A percentile compares a stretch with the other conserved stretches of the same genome.
Evolutionary conservation across 2,888 invertebrate species (phyloP).

Genomic region (Podotricha telesiphe): DNA sequence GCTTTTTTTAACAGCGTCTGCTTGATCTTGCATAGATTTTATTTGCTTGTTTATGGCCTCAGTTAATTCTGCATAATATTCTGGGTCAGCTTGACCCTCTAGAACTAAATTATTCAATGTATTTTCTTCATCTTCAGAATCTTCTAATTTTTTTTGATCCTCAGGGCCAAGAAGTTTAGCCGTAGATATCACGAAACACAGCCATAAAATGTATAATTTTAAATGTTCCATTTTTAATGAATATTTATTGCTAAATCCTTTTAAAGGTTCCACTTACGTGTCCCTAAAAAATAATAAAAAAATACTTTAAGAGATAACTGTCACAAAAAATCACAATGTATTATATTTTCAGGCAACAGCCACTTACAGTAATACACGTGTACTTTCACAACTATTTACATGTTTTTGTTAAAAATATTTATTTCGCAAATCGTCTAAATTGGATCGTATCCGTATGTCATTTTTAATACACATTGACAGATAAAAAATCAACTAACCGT

Average conservation of each 20-base stretch:
- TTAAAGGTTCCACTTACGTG: conserved; percentile 71
- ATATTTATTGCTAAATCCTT: conserved; percentile 47
- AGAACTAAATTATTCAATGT: conserved; percentile 52
- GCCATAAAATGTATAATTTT: conserved; percentile 57
- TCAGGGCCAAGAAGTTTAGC: conserved; percentile 72
- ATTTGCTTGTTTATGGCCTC: conserved; percentile 67
- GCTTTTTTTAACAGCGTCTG: conserved; percentile 62
- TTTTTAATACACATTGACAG: conserved; percentile 18
- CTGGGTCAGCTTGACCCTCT: conserved; percentile 49
- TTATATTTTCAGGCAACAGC: conserved; percentile 34
- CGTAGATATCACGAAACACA: conserved; percentile 60
- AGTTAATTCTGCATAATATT: conserved; percentile 62
- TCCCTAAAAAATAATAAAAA: conserved; percentile 53
- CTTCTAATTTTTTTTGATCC: conserved; percentile 54
- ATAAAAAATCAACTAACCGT: conserved; percentile 7
- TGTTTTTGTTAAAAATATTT: conserved; percentile 42
- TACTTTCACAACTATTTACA: conserved; percentile 39
- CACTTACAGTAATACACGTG: conserved; percentile 52
- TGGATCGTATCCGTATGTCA: conserved; percentile 17
- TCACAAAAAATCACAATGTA: conserved; percentile 27
- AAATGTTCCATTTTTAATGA: conserved; percentile 59
- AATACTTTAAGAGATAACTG: conserved; percentile 24
- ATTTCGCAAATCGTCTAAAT: conserved; percentile 29
- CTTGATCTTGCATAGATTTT: conserved; percentile 62
- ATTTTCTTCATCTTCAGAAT: conserved; percentile 59